Conservation (phyloP, 2,797 vertebrate genomes). For the Ataeniobius toweri region DNA sequence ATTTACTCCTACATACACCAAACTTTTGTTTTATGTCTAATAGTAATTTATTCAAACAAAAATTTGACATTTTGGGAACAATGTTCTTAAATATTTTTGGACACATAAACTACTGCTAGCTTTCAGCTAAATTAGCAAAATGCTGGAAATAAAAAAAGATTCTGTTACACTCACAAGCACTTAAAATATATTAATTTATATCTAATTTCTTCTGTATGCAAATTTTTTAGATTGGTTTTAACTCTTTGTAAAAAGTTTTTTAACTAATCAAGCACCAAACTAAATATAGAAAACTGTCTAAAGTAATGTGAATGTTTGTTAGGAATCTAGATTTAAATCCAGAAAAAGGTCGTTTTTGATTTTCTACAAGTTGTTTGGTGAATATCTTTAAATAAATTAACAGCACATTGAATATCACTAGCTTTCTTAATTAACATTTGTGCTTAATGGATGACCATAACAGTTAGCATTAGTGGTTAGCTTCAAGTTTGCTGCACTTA, state of each 20-base stretch:
- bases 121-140: not conserved
- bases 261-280: not conserved
- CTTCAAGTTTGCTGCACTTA: not conserved
- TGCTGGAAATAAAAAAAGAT: not conserved
- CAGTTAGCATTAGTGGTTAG: not conserved
- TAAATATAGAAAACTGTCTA: not conserved
- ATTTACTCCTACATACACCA: slow-evolving; percentile 24
- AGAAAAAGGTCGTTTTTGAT: not conserved
- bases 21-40: slow-evolving; percentile 35
- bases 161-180: not conserved
- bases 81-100: not conserved
- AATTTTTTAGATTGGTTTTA: no score
- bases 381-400: not conserved
- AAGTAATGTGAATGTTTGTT: not conserved
- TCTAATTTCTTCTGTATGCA: not conserved
- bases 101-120: not conserved
- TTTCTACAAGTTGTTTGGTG: not conserved
- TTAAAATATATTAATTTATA: not conserved
- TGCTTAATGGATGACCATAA: not conserved
- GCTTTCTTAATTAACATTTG: not conserved
- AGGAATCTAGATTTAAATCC: not conserved
- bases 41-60: slow-evolving; percentile 23
- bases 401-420: not conserved
- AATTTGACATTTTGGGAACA: slow-evolving; percentile 19
- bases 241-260: no score